phyloP scores from a whole-genome alignment of 2,797 vertebrate genomes.

The Channallabes apus region DNA sequence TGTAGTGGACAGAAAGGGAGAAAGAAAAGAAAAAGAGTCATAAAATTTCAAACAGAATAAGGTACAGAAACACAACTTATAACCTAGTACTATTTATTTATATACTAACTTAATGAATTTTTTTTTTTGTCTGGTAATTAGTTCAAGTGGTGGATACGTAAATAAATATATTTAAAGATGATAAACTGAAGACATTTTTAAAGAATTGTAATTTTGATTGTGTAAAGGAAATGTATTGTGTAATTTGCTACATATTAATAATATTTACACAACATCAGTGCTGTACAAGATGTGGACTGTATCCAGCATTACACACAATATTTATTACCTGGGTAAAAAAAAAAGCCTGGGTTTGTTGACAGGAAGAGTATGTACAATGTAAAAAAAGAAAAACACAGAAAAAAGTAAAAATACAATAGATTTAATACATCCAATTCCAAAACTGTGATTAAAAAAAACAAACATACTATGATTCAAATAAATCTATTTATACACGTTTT shows the following conservation, averaged over 20 bases:
- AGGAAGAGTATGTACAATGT: neutral
- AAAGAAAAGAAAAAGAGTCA: neutral
- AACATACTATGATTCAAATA: neutral
- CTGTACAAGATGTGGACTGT: neutral
- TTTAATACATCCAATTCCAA: neutral
- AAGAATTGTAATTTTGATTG: neutral
- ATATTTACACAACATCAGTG: neutral
- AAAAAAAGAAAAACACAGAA: neutral
- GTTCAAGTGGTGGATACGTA: neutral
- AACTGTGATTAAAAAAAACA: neutral
- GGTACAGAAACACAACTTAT: neutral
- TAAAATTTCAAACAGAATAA: neutral
- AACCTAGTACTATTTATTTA: neutral
- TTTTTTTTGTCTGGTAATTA: neutral
- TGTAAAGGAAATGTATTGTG: neutral
- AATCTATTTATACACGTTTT: neutral
- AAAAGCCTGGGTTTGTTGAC: too few species aligned
- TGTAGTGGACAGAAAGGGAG: neutral
- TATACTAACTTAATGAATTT: neutral
- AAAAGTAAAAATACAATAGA: neutral
- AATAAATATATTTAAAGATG: neutral
- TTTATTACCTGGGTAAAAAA: too few species aligned
- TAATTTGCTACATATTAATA: slow-evolving; percentile 4
- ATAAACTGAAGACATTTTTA: neutral
- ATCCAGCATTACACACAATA: neutral